Evolutionary conservation across 2,797 vertebrate species (phyloP), one percentile per base, ranked within the genome.

Genomic region (Mormyrops attenuatus): DNA sequence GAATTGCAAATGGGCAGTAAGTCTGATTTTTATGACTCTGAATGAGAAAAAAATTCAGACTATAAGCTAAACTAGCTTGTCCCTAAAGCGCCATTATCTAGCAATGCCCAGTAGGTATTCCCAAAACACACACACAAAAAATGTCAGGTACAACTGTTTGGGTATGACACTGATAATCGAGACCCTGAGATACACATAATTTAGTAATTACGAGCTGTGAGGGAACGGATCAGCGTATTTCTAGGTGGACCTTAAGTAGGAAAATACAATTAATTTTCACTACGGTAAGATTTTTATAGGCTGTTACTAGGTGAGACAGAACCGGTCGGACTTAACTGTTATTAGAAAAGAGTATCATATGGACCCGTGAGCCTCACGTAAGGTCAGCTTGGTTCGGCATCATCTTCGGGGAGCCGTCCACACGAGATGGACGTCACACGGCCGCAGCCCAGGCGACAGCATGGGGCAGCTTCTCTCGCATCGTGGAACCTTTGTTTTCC

Each of bases 221-320:
- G 9, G 90, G 90, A 88, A 92, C 85, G 92, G 89, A 92, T 90
- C 88, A 91, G 89, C 92, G 26, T 57, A 50, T 91, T 91, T 90
- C 93, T 92, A 94, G 93, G 92, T 90, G 53, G 20, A 90, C 93
- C 93, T 84, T 90, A 90, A 93, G 93, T 26, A 91, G 92, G 92
- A 91, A 94, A 90, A 89, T 73, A 90, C 60, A 73, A 66, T 63
- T 63, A 11, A n/a, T 20, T 87, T 20, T 34, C 41, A 90, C 85
- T 89, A 85, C 22, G 57, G 17, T 82, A 22, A 38, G 73, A 88
- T 49, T 86, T 69, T 89, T 92, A 89, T 63, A 88, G 90, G 88
- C 89, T 88, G 94, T 95, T 95, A 94, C 94, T 90, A 93, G 91
- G 94, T 77, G 57, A 92, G 88, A 91, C 44, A 26, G 86, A 91